Evolutionary conservation across 2,888 invertebrate species (phyloP).

Genomic region (Junonia oenone): DNA sequence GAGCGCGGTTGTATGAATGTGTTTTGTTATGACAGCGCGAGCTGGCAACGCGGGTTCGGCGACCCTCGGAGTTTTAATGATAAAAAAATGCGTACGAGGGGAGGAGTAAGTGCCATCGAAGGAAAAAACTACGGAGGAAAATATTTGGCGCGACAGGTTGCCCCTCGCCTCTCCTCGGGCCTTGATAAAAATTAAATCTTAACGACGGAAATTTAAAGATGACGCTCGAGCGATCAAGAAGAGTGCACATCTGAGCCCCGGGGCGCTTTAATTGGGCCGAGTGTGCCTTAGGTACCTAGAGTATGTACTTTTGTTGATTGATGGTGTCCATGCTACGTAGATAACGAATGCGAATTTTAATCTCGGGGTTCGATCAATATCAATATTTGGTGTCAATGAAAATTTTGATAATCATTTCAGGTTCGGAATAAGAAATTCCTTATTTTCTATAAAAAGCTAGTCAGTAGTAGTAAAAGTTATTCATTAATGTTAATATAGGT

Average conservation of each 20-base stretch:
- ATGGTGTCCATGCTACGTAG: constrained; percentile 27
- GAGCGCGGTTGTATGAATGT: constrained; percentile 59
- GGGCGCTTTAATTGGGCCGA: constrained; percentile 74
- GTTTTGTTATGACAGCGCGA: constrained; percentile 77
- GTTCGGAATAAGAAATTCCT: too few species aligned
- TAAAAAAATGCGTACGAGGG: constrained; percentile 79
- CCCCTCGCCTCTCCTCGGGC: constrained; percentile 38
- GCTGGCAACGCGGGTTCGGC: constrained; percentile 73
- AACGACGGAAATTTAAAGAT: constrained; percentile 80
- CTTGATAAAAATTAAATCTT: constrained; percentile 80
- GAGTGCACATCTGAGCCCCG: constrained; percentile 76
- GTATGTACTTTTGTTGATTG: constrained; percentile 38
- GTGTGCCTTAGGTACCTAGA: constrained; percentile 46
- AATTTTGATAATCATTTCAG: background rate
- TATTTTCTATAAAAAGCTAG: too few species aligned
- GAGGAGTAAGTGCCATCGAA: constrained; percentile 77
- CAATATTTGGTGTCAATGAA: background rate
- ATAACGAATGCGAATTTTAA: background rate
- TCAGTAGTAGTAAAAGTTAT: too few species aligned
- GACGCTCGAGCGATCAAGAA: constrained; percentile 79
- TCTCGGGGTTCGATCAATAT: background rate
- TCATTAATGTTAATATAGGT: too few species aligned
- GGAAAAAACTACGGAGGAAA: constrained; percentile 79
- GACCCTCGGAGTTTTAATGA: constrained; percentile 79
- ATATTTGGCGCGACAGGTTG: constrained; percentile 80